A percentile compares a stretch with the other conserved stretches of the same genome.
Conservation (phyloP, 2,888 invertebrate genomes). For the Sturmia bella region DNA sequence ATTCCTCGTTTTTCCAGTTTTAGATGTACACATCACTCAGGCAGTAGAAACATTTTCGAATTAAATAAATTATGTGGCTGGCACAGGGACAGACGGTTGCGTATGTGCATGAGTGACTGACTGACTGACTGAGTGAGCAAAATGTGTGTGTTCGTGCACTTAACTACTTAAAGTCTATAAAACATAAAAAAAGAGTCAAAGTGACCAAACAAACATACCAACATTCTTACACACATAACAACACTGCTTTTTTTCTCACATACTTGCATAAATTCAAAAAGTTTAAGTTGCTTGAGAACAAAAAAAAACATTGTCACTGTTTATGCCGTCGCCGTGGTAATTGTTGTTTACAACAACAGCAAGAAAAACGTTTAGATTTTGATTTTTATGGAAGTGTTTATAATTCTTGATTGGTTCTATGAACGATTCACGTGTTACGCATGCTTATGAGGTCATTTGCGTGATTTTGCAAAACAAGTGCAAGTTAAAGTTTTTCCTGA, state of each 20-base stretch:
- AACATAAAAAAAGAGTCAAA: conserved; percentile 46
- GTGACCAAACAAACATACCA: conserved; percentile 8
- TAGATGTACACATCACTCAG: background rate
- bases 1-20: background rate
- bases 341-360: conserved; percentile 24
- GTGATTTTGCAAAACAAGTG: conserved; percentile 71
- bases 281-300: background rate
- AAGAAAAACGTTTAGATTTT: conserved; percentile 55
- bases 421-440: conserved; percentile 70
- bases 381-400: conserved; percentile 68
- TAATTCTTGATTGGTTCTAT: conserved; percentile 65
- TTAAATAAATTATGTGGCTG: background rate
- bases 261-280: conserved; percentile 24
- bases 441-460: conserved; percentile 73
- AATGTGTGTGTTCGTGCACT: conserved; percentile 47
- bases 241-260: conserved; percentile 30
- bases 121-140: conserved; percentile 37
- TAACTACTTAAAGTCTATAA: conserved; percentile 42
- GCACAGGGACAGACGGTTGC: background rate
- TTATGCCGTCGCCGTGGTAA: conserved; percentile 8
- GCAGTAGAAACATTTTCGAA: conserved; percentile 8
- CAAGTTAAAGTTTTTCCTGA: conserved; percentile 59
- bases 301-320: conserved; percentile 36
- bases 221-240: conserved; percentile 13
- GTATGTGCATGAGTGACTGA: background rate